These are phyloP conservation scores for Octodon degus DNA, from an alignment of 2,113 vertebrate genomes.

Conservation along the genomic window DNA sequence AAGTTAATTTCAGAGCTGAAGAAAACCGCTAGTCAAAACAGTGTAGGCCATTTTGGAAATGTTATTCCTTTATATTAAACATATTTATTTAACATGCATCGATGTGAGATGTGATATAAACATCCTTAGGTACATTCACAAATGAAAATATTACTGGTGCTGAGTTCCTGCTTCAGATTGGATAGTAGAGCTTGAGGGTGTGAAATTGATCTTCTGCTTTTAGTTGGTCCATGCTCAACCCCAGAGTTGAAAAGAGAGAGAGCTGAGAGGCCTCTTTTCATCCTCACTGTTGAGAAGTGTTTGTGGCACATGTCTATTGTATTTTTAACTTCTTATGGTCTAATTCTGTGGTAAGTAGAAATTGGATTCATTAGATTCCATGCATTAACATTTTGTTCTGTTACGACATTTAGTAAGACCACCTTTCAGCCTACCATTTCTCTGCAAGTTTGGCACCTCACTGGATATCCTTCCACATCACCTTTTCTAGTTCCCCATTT, in stretches of 20 bases:
- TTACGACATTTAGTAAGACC: neutral
- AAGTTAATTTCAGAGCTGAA: constrained; percentile 74
- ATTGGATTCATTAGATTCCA: neutral
- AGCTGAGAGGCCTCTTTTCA: neutral
- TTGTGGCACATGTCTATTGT: neutral
- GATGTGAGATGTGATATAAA: constrained; percentile 16
- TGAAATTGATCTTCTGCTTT: neutral
- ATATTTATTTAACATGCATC: constrained; percentile 54
- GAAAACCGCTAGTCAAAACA: constrained; percentile 74
- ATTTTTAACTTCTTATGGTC: neutral
- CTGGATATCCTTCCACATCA: neutral
- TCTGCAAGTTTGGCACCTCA: neutral
- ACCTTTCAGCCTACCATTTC: neutral
- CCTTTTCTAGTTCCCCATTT: neutral
- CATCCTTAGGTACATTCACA: constrained; percentile 23
- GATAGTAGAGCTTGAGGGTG: neutral
- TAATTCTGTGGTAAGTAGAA: neutral
- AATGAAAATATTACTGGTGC: neutral
- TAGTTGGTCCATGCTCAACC: neutral
- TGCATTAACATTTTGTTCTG: neutral
- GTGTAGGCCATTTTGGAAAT: constrained; percentile 65
- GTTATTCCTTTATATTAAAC: constrained; percentile 66
- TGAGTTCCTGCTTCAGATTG: constrained; percentile 17
- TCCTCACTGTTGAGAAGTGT: neutral
- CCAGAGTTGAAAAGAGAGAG: neutral